Evolutionary conservation across 2,888 invertebrate species (phyloP), one percentile per base, ranked within the genome.

Genomic region (Caenorhabditis macrosperma): DNA sequence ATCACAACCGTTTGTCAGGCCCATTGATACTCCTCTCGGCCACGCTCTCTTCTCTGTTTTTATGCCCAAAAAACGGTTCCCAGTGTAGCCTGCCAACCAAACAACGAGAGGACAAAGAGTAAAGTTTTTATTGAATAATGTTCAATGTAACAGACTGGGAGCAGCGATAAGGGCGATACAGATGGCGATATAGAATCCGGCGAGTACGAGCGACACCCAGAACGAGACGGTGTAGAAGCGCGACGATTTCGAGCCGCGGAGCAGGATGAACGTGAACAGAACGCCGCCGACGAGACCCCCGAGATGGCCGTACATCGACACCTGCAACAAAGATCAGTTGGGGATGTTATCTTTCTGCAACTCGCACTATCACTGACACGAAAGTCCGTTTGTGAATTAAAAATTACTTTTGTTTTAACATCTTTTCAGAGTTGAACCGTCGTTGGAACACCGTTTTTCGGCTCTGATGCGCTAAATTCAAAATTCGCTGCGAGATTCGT

Each of bases 221-320:
- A 80, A 80, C 0, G 71, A 63, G 44, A 80, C 66, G 17, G 66
- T 80, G 28, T 71, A 71, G 20, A 67, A 69, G 4, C 76, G 54
- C 2, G 74, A 69, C 10, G 66, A 61, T 55, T 64, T 64, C 1
- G 72, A 57, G 20, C 71, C 76, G 17, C 95, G 93, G n/a, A 96
- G 92, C 0, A 95, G 94, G 10, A 95, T 94, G 78, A 95, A 94
- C 20, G 95, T 95, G 38, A 95, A 94, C 20, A 95, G 92, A 78
- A 93, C 91, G 87, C 97, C 97, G 66, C 96, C 95, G 1, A 96
- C 85, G 48, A 95, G 95, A 1, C 98, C 97, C 0, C 95, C 96
- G 54, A 97, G 92, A 92, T 98, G 98, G 7, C 97, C 97, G 0
- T 95, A 94, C 90, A 97, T 97, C 12, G 97, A 96, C 66, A 96